Percentiles rank a stretch among this genome's conserved stretches.
Evolutionary conservation across 2,888 invertebrate species (phyloP).

Genomic region (Itoplectis maculator): DNA sequence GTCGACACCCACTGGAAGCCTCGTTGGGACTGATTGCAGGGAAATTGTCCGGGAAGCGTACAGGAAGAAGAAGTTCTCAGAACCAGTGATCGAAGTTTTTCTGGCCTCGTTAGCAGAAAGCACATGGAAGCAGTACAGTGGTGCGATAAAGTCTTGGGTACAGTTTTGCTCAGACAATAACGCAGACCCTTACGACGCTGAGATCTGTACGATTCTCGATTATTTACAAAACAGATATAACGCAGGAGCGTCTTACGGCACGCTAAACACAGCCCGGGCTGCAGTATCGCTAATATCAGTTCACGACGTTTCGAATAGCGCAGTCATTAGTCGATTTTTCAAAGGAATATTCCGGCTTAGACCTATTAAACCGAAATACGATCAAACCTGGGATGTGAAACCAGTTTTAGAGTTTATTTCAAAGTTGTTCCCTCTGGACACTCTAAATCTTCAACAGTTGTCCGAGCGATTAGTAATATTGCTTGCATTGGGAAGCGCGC

Average conservation of each 20-base stretch:
- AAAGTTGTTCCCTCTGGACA: slow-evolving; percentile 11
- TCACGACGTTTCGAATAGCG: not conserved
- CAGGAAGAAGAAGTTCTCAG: slow-evolving; percentile 52
- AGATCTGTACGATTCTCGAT: slow-evolving; percentile 42
- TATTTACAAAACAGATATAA: slow-evolving; percentile 29
- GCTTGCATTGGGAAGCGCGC: slow-evolving; percentile 58
- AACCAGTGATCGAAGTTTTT: slow-evolving; percentile 51
- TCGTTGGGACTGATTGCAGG: slow-evolving; percentile 18
- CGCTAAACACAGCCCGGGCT: slow-evolving; percentile 43
- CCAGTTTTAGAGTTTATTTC: not conserved
- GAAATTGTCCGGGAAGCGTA: slow-evolving; percentile 35
- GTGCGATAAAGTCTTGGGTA: slow-evolving; percentile 30
- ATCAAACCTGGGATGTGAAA: slow-evolving; percentile 14
- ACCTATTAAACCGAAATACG: slow-evolving; percentile 35
- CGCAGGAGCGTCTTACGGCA: slow-evolving; percentile 40
- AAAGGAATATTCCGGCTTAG: slow-evolving; percentile 27
- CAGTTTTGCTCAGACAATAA: slow-evolving; percentile 38
- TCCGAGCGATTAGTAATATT: slow-evolving; percentile 28
- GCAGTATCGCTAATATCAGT: slow-evolving; percentile 50
- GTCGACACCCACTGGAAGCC: slow-evolving; percentile 33
- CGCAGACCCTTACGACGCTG: slow-evolving; percentile 31
- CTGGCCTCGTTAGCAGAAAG: slow-evolving; percentile 47
- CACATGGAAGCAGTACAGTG: slow-evolving; percentile 42
- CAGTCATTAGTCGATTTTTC: slow-evolving; percentile 12
- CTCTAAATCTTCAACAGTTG: not conserved